phyloP scores from a whole-genome alignment of 1,140 invertebrate genomes.

The Tetragnatha versicolor region DNA sequence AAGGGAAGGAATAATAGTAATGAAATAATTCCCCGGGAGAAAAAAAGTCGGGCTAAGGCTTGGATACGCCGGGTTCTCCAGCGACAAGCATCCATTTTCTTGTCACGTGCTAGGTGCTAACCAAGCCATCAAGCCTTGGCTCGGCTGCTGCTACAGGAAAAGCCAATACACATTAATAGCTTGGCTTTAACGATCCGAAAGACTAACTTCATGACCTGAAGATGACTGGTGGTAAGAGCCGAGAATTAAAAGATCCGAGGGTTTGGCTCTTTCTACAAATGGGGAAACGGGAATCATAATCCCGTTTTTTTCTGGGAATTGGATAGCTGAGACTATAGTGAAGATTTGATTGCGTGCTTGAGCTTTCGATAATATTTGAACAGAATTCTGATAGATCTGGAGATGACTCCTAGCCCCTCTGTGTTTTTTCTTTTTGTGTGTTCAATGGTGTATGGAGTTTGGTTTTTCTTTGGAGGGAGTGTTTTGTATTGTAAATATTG shows the following conservation, averaged over 20 bases:
- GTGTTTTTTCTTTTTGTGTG: not conserved
- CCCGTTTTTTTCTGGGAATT: slow-evolving; percentile 6
- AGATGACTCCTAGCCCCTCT: not conserved
- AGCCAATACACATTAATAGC: slow-evolving; percentile 49
- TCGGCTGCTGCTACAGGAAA: not conserved
- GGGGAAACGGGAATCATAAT: slow-evolving; percentile 36
- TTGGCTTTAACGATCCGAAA: slow-evolving; percentile 18
- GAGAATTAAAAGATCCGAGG: slow-evolving; percentile 43
- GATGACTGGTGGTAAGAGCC: slow-evolving; percentile 12
- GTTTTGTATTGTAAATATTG: slow-evolving; percentile 1
- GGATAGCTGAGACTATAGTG: not conserved
- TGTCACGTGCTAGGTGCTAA: slow-evolving; percentile 33
- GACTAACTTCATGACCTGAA: slow-evolving; percentile 16
- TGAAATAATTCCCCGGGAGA: slow-evolving; percentile 32
- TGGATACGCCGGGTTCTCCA: slow-evolving; percentile 8
- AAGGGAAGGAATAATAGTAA: slow-evolving; percentile 25
- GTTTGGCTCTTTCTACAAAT: slow-evolving; percentile 25
- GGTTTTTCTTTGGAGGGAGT: not conserved
- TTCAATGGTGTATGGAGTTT: not conserved
- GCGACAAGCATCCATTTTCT: slow-evolving; percentile 39
- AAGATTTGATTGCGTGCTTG: not conserved
- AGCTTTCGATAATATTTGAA: slow-evolving; percentile 21
- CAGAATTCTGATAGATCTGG: no score
- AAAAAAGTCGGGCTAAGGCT: not conserved
- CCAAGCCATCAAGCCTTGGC: slow-evolving; percentile 28